Percentiles rank a stretch among this genome's conserved stretches.
These are phyloP conservation scores for Andrena trimmerana DNA, from an alignment of 2,888 invertebrate species.

Conservation along the genomic window DNA sequence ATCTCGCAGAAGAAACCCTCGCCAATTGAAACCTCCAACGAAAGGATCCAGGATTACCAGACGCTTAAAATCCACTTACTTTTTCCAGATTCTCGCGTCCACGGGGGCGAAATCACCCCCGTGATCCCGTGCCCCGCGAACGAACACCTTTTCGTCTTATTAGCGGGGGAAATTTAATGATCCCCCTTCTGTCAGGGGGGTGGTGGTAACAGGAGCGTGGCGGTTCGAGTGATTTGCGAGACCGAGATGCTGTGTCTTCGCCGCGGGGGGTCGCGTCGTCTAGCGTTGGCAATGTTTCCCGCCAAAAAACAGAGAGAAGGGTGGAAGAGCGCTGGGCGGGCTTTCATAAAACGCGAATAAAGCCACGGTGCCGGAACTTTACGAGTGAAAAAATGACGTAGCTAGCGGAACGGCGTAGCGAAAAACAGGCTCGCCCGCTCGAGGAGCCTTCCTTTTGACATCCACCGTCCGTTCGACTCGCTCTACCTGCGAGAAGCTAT, in stretches of 20 bases:
- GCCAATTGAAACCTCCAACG: too few relatives aligned
- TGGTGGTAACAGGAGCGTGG: slow-evolving; percentile 24
- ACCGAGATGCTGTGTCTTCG: slow-evolving; percentile 30
- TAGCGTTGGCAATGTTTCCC: slow-evolving; percentile 56
- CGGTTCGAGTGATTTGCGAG: slow-evolving; percentile 63
- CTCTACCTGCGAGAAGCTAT: neutral
- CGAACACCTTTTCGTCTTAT: slow-evolving; percentile 14
- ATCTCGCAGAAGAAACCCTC: too few relatives aligned
- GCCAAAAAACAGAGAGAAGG: slow-evolving; percentile 18
- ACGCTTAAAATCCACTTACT: neutral
- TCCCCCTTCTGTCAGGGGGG: slow-evolving; percentile 40
- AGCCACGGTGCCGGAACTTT: slow-evolving; percentile 20
- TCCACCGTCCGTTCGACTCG: neutral
- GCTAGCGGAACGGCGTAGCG: slow-evolving; percentile 39
- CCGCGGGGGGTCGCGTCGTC: slow-evolving; percentile 33
- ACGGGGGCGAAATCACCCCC: neutral
- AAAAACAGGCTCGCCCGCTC: slow-evolving; percentile 32
- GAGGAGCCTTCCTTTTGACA: slow-evolving; percentile 28
- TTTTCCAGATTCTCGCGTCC: neutral
- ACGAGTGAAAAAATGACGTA: slow-evolving; percentile 24
- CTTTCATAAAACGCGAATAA: slow-evolving; percentile 59
- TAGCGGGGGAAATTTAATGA: slow-evolving; percentile 31
- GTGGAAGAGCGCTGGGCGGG: slow-evolving; percentile 14
- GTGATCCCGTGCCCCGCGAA: neutral
- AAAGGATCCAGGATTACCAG: neutral